Percentiles rank a stretch among this genome's conserved stretches.
phyloP scores from a whole-genome alignment of 1,140 invertebrate genomes.

The Cydia pomonella region DNA sequence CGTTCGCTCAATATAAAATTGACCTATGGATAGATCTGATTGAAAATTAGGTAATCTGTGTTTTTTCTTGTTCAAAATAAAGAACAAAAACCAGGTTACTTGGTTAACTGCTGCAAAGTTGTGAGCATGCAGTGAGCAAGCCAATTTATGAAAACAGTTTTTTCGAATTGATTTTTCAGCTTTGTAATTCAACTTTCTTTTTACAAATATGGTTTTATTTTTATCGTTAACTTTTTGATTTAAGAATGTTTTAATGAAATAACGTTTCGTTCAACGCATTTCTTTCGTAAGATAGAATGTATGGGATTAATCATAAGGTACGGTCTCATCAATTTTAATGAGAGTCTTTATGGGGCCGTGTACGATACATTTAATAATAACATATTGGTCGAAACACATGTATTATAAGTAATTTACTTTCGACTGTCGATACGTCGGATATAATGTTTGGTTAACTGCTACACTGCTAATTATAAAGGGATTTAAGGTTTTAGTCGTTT shows the following conservation, averaged over 20 bases:
- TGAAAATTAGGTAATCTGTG: neutral
- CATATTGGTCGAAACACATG: constrained; percentile 1
- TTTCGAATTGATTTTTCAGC: neutral
- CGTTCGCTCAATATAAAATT: too few relatives aligned
- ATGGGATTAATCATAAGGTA: constrained; percentile 40
- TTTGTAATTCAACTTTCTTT: constrained; percentile 14
- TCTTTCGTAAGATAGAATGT: constrained; percentile 29
- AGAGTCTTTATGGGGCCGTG: constrained; percentile 35
- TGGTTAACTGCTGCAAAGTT: too few relatives aligned
- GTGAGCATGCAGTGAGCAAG: neutral
- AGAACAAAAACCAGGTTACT: too few relatives aligned
- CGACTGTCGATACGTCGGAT: constrained; percentile 18
- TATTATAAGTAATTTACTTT: constrained; percentile 20
- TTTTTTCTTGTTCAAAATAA: neutral
- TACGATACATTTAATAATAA: constrained; percentile 15
- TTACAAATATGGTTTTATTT: constrained; percentile 1
- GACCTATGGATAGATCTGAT: too few relatives aligned
- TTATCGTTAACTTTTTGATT: constrained; percentile 24
- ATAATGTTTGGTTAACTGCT: constrained; percentile 24
- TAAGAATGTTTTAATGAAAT: constrained; percentile 31
- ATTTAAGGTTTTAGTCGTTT: neutral
- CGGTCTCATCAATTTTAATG: constrained; percentile 48
- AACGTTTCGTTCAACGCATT: constrained; percentile 18
- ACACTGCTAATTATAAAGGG: constrained; percentile 1
- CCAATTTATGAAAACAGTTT: constrained; percentile 5